phyloP scores from a whole-genome alignment of 2,888 invertebrate species.

The Lissocephala sabroskyi region DNA sequence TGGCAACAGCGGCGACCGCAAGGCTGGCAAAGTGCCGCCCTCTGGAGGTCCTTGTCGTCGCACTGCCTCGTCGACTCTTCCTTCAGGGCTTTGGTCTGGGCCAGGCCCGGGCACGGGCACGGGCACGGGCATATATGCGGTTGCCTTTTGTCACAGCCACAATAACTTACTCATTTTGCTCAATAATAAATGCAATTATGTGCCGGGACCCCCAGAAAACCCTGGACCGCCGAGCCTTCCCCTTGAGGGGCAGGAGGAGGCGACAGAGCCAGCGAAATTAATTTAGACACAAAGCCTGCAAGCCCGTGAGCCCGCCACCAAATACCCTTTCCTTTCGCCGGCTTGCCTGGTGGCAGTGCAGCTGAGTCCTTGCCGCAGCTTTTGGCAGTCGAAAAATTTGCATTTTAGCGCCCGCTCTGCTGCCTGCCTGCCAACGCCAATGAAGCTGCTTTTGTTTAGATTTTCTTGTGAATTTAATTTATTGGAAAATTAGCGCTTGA shows the following conservation, averaged over 20 bases:
- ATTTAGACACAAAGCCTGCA: constrained; percentile 59
- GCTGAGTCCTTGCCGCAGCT: constrained; percentile 19
- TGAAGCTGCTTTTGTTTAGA: constrained; percentile 57
- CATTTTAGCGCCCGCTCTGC: constrained; percentile 55
- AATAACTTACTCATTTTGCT: constrained; percentile 26
- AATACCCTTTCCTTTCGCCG: neutral
- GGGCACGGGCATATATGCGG: constrained; percentile 44
- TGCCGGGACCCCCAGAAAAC: constrained; percentile 13
- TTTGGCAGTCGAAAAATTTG: constrained; percentile 46
- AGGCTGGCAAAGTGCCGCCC: constrained; percentile 44
- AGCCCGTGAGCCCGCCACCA: neutral
- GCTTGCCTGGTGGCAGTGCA: neutral
- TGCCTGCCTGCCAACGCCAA: constrained; percentile 8
- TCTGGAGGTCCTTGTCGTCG: too few relatives aligned
- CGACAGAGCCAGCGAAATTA: constrained; percentile 43
- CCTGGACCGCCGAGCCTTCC: neutral
- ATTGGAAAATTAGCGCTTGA: constrained; percentile 63
- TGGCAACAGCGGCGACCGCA: constrained; percentile 28
- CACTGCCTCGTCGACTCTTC: too few relatives aligned
- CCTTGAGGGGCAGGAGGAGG: neutral
- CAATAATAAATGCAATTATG: constrained; percentile 69
- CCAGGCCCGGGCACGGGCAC: too few relatives aligned
- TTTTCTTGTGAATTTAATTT: constrained; percentile 60
- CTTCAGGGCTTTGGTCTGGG: too few relatives aligned
- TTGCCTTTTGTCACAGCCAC: constrained; percentile 38